A percentile compares a stretch with the other conserved stretches of the same genome.
These are phyloP conservation scores for Desmophyllum pertusum DNA, from an alignment of 92 coral and sea anemone genomes.

Conservation along the genomic window DNA sequence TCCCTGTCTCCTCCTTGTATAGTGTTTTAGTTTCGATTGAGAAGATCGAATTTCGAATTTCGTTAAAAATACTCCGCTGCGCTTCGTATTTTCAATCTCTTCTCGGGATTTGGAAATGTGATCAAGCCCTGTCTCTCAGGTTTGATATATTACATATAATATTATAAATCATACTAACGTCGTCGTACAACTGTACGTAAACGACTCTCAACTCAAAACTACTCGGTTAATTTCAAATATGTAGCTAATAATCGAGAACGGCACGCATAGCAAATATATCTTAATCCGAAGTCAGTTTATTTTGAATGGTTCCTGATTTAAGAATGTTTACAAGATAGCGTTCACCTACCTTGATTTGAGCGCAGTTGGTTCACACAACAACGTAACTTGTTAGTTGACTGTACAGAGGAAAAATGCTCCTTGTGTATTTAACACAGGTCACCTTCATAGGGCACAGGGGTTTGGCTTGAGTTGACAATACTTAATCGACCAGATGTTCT, in stretches of 20 bases:
- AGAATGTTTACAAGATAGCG: neutral
- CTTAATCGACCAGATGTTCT: slow-evolving; percentile 19
- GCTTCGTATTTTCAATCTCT: no score
- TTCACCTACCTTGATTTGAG: slow-evolving; percentile 10
- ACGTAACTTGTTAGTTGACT: neutral
- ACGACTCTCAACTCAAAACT: neutral
- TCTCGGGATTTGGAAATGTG: no score
- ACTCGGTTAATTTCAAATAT: neutral
- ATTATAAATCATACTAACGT: neutral
- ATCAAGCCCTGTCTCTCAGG: no score
- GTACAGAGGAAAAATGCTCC: neutral
- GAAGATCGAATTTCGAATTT: no score
- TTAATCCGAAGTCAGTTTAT: neutral
- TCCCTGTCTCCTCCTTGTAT: no score
- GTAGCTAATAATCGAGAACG: neutral
- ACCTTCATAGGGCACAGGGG: slow-evolving; percentile 10
- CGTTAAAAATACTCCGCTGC: no score
- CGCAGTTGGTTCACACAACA: neutral
- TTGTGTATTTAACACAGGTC: slow-evolving; percentile 2
- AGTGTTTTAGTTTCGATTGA: no score
- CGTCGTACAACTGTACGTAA: neutral
- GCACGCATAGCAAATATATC: neutral
- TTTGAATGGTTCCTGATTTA: neutral
- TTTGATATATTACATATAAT: no score
- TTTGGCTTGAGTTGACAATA: neutral